Conservation (phyloP, 35 echinoderm and acorn worm species). For the Lytechinus pictus region DNA sequence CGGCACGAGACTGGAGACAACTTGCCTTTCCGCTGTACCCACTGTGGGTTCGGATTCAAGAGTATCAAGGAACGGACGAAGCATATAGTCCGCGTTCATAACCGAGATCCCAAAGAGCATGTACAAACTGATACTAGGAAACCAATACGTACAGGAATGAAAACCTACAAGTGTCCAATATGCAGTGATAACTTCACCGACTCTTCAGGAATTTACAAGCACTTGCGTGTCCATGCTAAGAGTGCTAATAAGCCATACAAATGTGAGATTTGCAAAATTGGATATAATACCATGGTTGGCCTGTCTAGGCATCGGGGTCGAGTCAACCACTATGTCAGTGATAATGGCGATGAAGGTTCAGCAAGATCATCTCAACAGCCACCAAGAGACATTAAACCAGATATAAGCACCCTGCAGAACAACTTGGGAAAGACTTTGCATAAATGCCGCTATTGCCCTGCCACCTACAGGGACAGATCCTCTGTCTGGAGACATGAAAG, state of each 20-base stretch:
- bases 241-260: constrained; percentile 51
- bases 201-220: constrained; percentile 36
- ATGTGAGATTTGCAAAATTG: constrained; percentile 24
- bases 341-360: background rate
- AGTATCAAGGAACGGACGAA: constrained; percentile 32
- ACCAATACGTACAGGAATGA: background rate
- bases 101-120: background rate
- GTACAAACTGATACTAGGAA: background rate
- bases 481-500: constrained; percentile 51
- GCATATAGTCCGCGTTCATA: constrained; percentile 33
- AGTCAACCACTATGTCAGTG: constrained; percentile 21
- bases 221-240: constrained; percentile 34
- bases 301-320: constrained; percentile 15
- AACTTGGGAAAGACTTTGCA: background rate
- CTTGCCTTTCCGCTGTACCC: constrained; percentile 23
- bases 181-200: background rate
- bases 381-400: constrained; percentile 21
- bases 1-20: constrained; percentile 48
- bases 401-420: background rate
- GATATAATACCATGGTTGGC: constrained; percentile 38
- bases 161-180: constrained; percentile 16
- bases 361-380: background rate
- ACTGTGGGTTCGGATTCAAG: constrained; percentile 45
- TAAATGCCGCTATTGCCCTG: constrained; percentile 34
- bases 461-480: background rate